phyloP scores from a whole-genome alignment of 2,113 vertebrate genomes.

The Bufo bufo region DNA sequence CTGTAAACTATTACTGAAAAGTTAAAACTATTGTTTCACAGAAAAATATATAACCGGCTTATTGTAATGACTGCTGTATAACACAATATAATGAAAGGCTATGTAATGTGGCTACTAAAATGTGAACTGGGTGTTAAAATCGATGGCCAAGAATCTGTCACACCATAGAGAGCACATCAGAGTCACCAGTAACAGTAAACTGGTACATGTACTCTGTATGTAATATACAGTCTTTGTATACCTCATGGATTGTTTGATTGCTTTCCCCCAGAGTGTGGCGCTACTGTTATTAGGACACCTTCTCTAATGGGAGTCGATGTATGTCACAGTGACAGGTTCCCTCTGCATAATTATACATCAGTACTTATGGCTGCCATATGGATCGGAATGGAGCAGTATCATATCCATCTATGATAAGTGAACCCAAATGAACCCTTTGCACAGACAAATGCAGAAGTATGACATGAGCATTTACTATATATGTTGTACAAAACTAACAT shows the following conservation, averaged over 20 bases:
- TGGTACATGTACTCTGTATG: neutral
- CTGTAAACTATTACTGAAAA: neutral
- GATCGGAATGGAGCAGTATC: neutral
- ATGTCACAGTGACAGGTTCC: neutral
- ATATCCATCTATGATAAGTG: neutral
- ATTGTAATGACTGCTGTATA: neutral
- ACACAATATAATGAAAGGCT: neutral
- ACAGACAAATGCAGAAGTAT: neutral
- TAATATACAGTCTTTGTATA: neutral
- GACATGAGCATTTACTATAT: conserved; percentile 28
- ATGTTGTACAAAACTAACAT: conserved; percentile 20
- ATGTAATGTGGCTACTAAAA: neutral
- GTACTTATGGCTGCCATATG: neutral
- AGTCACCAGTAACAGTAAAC: neutral
- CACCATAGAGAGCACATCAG: neutral
- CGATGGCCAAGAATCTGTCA: neutral
- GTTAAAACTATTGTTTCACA: neutral
- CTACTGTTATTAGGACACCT: no score
- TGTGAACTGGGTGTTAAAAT: neutral
- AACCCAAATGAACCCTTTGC: neutral
- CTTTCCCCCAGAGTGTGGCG: no score
- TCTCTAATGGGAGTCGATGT: no score
- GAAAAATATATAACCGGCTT: neutral
- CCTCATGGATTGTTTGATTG: no score
- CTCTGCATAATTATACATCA: neutral